Evolutionary conservation across 2,797 vertebrate genomes (phyloP).

Genomic region (Macrochelys suwanniensis): DNA sequence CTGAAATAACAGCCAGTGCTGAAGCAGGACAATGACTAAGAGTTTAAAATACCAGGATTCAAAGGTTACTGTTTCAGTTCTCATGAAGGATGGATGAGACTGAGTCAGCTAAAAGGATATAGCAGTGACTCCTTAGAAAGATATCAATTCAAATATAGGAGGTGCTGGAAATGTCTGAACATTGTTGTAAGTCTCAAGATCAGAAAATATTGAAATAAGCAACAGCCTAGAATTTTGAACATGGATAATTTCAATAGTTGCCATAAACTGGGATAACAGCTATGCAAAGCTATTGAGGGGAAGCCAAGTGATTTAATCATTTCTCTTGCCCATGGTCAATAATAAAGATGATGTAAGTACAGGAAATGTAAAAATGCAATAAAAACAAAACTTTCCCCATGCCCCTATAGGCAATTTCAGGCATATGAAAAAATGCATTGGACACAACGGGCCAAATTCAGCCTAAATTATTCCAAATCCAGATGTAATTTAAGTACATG

Average conservation of each 20-base stretch:
- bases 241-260: not conserved
- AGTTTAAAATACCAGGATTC: not conserved
- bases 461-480: not conserved
- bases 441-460: not conserved
- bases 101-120: not conserved
- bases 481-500: not conserved
- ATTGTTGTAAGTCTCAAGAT: not conserved
- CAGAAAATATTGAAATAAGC: not conserved
- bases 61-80: not conserved
- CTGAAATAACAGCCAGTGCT: not conserved
- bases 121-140: not conserved
- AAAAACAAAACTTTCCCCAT: not conserved
- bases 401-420: accelerated
- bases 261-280: not conserved
- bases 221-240: not conserved
- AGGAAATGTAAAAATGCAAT: not conserved
- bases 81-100: not conserved
- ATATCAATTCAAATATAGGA: not conserved
- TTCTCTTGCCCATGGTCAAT: not conserved
- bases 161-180: not conserved
- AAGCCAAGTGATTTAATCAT: not conserved
- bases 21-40: not conserved
- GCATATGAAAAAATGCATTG: not conserved
- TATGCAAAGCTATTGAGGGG: not conserved
- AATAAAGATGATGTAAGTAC: not conserved